Evolutionary conservation across 2,113 vertebrate genomes (phyloP), one percentile per base, ranked within the genome.

Genomic region (Caracal caracal): DNA sequence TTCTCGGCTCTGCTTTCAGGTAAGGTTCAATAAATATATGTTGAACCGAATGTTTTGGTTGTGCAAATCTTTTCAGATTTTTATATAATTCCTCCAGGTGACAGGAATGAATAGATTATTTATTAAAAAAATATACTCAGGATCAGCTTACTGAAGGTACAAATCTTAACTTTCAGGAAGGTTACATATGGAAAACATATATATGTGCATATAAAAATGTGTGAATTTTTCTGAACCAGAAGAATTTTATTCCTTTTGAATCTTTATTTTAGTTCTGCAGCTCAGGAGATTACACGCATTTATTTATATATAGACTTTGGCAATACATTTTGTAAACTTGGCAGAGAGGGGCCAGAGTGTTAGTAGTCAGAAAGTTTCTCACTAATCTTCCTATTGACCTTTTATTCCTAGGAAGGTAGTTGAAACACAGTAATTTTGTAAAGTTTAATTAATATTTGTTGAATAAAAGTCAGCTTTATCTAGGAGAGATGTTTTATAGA

Each of bases 11-110:
- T 26, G 28, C 35, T 75, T 94, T 90, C 37, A 63, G 4, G 53
- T 81, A 83, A 61, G 33, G 1, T 30, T 96, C n/a, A 82, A 37
- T 9, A 79, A 79, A 51, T 35, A 43, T 5, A 80, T 49, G 37
- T 89, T 85, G 26, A 47, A 73, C 17, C 78, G 7, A 68, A n/a
- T 20, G 8, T 37, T 61, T 47, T 43, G 9, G 47, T 86, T 78
- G 26, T 79, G 86, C 81, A 87, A 78, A 70, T 91, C 2, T 94
- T 80, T 65, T 90, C 88, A 65, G 40, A 82, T 85, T 81, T 93
- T 87, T 87, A 17, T 71, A 43, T 79, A 88, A 59, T 75, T 53
- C 37, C 20, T 73, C 30, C 43, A 47, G 63, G 70, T 51, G 19
- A 90, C 6, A 87, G 47, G 22, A 70, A 94, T 92, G 68, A 91